These are phyloP conservation scores for Tachysurus fulvidraco DNA, from an alignment of 2,113 vertebrate genomes.

Conservation along the genomic window DNA sequence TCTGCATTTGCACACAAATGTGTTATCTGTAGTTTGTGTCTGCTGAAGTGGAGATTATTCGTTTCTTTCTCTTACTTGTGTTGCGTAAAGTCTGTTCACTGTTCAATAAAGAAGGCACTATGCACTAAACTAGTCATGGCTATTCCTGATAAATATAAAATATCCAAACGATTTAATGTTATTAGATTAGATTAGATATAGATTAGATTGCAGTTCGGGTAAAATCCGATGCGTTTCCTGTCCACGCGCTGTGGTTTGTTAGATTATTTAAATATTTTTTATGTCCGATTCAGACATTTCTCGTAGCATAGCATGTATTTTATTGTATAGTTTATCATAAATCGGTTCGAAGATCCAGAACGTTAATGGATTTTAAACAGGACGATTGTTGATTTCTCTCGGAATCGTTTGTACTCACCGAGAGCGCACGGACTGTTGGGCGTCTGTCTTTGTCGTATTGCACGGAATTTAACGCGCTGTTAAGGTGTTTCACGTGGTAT, in stretches of 20 bases:
- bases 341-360: neutral
- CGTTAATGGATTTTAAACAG: neutral
- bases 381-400: neutral
- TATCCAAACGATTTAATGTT: neutral
- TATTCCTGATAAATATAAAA: too few species aligned
- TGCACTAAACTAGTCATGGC: neutral
- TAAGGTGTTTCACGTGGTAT: neutral
- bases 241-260: neutral
- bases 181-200: neutral
- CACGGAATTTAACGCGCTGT: neutral
- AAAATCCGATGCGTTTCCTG: neutral
- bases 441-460: neutral
- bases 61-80: neutral
- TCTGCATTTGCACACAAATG: neutral
- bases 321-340: neutral
- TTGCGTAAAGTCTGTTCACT: neutral
- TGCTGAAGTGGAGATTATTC: neutral
- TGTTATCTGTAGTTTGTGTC: neutral
- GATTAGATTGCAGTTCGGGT: neutral
- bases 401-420: neutral
- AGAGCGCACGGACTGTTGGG: neutral
- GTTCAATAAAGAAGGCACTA: neutral
- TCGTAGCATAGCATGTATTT: too few species aligned
- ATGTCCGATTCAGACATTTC: neutral
- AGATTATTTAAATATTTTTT: neutral